Evolutionary conservation across 2,797 vertebrate species (phyloP), one percentile per base, ranked within the genome.

Genomic region (Ctenosaura bakeri): DNA sequence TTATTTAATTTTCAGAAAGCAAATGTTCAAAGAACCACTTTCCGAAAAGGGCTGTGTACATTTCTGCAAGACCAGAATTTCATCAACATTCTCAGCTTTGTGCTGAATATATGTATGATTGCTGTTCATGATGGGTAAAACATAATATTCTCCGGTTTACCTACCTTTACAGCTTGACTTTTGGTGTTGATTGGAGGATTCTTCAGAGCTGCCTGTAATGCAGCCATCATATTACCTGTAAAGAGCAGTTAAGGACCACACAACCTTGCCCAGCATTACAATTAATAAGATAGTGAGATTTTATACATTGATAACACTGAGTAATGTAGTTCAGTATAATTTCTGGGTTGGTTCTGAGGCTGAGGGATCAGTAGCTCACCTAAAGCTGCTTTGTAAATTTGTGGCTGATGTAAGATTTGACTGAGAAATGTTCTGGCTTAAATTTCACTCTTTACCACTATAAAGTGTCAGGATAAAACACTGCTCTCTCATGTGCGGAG

Each of bases 141-240:
- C 42, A 29, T 8, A 52, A 35, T 38, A 24, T 74, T 66, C 32
- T 87, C 26, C 18, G 0, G 0, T 29, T 85, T 4, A 20, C 83
- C 97, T 93, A 99, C 99, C 98, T 99, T 99, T 74, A 98, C 97
- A 0, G 98, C 98, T 94, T 99, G 99, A 96, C 98, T 99, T 97
- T 99, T 99, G 9, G 99, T 99, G 96, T 99, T 99, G 97, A 99
- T 98, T 5, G 99, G 99, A 59, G 99, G 99, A 93, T 99, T 99
- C 96, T 99, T 99, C 95, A 99, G 97, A 66, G 98, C 99, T 0
- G 99, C 99, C 29, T 99, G 98, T 20, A 99, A 96, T 3, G 99
- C 99, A 35, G 98, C 99, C 95, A 97, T 98, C 92, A 99, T 98
- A 93, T 99, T 99, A 93, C 99, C 99, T 98, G 98, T 99, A 95